A percentile compares a stretch with the other conserved stretches of the same genome.
These are phyloP conservation scores for Elaeidobius kamerunicus DNA, from an alignment of 2,888 invertebrate species.

Conservation along the genomic window DNA sequence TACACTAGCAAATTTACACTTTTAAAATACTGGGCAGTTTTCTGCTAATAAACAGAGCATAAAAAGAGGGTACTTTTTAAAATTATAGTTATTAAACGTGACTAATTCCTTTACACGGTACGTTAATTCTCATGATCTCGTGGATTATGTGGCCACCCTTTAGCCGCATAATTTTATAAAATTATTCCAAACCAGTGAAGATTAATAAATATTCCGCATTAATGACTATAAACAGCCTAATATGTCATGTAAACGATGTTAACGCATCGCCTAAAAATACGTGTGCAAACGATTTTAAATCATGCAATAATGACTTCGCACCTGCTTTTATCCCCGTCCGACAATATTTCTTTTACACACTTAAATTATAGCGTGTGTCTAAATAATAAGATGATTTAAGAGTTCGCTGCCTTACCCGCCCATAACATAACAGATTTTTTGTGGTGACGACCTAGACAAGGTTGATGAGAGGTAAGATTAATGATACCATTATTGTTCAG, in stretches of 20 bases:
- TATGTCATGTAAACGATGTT: neutral
- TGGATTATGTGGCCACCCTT: too few relatives aligned
- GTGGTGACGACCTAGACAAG: neutral
- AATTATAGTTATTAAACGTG: too few relatives aligned
- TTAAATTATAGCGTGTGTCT: neutral
- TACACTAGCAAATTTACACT: too few relatives aligned
- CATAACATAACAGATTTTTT: neutral
- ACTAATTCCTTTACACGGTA: too few relatives aligned
- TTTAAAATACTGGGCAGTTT: too few relatives aligned
- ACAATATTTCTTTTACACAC: neutral
- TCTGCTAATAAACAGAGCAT: too few relatives aligned
- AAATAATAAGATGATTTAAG: neutral
- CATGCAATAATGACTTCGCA: slow-evolving; percentile 11
- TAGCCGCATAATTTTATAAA: too few relatives aligned
- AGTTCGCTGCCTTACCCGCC: neutral
- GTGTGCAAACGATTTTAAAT: slow-evolving; percentile 8
- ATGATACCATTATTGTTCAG: too few relatives aligned
- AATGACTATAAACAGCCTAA: neutral
- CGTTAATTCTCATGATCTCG: too few relatives aligned
- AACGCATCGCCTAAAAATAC: neutral
- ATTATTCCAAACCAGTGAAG: neutral
- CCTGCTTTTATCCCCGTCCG: neutral
- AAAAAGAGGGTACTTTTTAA: too few relatives aligned
- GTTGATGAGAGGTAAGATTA: neutral
- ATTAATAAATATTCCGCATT: neutral